Evolutionary conservation across 2,113 vertebrate species (phyloP).

Genomic region (Coturnix japonica): DNA sequence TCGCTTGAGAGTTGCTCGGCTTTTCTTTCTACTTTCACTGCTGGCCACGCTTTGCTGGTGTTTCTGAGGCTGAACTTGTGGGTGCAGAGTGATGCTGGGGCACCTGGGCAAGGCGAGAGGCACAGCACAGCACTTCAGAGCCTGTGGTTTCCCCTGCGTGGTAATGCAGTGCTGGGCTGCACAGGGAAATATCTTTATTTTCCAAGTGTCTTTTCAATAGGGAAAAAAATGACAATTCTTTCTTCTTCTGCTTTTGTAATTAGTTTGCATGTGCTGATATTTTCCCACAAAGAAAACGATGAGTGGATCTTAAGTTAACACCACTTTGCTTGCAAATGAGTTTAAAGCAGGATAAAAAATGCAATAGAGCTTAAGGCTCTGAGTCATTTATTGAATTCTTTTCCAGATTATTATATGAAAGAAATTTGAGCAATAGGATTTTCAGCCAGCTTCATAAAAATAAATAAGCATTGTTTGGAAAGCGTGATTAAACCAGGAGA

Average conservation of each 20-base stretch:
- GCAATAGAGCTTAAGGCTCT: not conserved
- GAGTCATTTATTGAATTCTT: not conserved
- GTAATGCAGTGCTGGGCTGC: not conserved
- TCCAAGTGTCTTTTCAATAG: not conserved
- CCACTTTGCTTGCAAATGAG: slow-evolving; percentile 67
- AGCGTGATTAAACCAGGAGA: slow-evolving; percentile 60
- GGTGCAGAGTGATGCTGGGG: not conserved
- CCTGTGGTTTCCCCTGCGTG: not conserved
- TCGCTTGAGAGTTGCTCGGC: not conserved
- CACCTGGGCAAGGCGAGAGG: not conserved
- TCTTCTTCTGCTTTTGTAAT: not conserved
- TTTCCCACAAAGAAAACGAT: slow-evolving; percentile 51
- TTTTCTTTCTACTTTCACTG: not conserved
- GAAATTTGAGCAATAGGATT: slow-evolving; percentile 66
- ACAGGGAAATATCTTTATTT: not conserved
- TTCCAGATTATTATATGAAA: slow-evolving; percentile 47
- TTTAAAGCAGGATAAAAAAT: slow-evolving; percentile 56
- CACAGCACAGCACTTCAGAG: not conserved
- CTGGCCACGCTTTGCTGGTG: not conserved
- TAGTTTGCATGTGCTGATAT: not conserved
- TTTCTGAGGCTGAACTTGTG: not conserved
- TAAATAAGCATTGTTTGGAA: slow-evolving; percentile 70
- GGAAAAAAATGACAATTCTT: not conserved
- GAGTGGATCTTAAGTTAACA: slow-evolving; percentile 29
- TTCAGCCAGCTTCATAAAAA: slow-evolving; percentile 70